Evolutionary conservation across 1,140 invertebrate genomes (phyloP).

Genomic region (Drosophila prosaltans): DNA sequence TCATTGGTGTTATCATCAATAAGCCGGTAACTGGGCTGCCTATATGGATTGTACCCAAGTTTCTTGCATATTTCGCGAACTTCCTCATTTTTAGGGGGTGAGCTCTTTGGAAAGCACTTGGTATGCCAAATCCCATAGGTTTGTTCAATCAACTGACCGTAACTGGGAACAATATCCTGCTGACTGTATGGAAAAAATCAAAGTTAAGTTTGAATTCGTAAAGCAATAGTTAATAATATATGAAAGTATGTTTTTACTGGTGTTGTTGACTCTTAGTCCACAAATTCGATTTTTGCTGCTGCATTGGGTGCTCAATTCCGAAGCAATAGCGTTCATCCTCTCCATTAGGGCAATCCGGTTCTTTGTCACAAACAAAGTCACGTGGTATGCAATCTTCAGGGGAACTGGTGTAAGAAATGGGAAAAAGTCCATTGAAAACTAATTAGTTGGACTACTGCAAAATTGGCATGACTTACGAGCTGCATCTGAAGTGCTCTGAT

Average conservation of each 20-base stretch:
- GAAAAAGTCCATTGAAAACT: too few species aligned
- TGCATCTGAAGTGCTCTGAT: slow-evolving; percentile 84
- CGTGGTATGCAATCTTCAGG: slow-evolving; percentile 86
- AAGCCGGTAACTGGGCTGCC: slow-evolving; percentile 70
- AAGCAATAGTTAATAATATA: slow-evolving; percentile 19
- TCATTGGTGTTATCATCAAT: slow-evolving; percentile 71
- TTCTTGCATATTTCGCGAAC: slow-evolving; percentile 83
- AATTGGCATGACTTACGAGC: slow-evolving; percentile 73
- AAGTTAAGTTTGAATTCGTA: not conserved
- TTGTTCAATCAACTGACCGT: slow-evolving; percentile 85
- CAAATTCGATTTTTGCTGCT: slow-evolving; percentile 51
- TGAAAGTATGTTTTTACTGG: slow-evolving; percentile 13
- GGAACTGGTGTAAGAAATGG: slow-evolving; percentile 36
- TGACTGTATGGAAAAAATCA: slow-evolving; percentile 32
- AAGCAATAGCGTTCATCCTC: slow-evolving; percentile 87
- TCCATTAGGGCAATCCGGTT: slow-evolving; percentile 87
- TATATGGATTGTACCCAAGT: slow-evolving; percentile 79
- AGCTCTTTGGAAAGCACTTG: slow-evolving; percentile 84
- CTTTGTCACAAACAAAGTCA: slow-evolving; percentile 89
- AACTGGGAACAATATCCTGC: slow-evolving; percentile 42
- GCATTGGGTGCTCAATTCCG: slow-evolving; percentile 75
- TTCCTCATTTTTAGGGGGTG: slow-evolving; percentile 69
- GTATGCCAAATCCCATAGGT: slow-evolving; percentile 86
- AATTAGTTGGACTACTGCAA: too few species aligned
- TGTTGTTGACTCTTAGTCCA: slow-evolving; percentile 41